Conservation (phyloP, 2,113 vertebrate genomes). For the Megaceryle maxima region DNA sequence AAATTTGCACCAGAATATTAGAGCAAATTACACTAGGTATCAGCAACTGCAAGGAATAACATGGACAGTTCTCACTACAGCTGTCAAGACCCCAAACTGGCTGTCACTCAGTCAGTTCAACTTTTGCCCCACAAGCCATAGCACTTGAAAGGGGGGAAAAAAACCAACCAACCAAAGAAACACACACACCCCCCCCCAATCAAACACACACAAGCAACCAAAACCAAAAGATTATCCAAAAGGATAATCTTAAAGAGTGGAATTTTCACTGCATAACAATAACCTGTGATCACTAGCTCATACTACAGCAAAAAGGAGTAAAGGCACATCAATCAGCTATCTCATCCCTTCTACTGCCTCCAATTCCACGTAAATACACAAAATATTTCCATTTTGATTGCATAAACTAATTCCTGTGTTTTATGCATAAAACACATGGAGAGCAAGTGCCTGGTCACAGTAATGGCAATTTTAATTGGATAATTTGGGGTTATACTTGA, state of each 20-base stretch:
- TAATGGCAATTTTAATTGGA: not conserved
- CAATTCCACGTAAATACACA: not conserved
- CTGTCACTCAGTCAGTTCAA: not conserved
- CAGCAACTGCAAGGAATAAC: not conserved
- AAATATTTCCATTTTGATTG: not conserved
- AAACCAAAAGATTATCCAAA: too few species aligned
- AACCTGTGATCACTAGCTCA: not conserved
- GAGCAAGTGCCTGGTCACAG: not conserved
- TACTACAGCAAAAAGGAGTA: not conserved
- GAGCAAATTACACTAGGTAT: not conserved
- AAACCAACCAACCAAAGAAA: too few species aligned
- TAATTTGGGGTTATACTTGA: not conserved
- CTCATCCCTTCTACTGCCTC: not conserved
- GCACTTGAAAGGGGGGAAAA: not conserved
- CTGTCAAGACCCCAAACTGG: not conserved
- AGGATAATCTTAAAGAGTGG: not conserved
- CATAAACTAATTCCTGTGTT: not conserved
- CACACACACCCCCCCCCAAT: too few species aligned
- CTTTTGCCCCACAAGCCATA: not conserved
- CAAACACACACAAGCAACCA: too few species aligned
- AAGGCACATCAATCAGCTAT: not conserved
- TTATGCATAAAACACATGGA: rapidly evolving
- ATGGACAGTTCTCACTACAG: not conserved
- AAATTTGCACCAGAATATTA: not conserved
- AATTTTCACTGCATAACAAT: not conserved